Evolutionary conservation across 2,888 invertebrate species (phyloP).

Genomic region (Conistra vaccinii): DNA sequence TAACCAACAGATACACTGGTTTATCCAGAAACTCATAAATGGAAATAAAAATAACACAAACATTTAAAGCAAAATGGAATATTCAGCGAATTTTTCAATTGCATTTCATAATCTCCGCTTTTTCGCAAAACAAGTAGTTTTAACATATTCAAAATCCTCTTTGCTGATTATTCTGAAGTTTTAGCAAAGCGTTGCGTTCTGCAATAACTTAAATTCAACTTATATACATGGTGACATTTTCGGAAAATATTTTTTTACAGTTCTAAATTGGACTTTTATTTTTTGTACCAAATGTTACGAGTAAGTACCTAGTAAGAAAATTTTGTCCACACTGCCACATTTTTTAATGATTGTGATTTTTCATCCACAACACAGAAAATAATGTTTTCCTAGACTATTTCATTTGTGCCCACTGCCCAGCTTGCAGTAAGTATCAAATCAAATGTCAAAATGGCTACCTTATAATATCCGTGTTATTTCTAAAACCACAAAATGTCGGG

Average conservation of each 20-base stretch:
- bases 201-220: slow-evolving; percentile 24
- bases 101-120: slow-evolving; percentile 63
- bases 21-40: slow-evolving; percentile 46
- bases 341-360: not conserved
- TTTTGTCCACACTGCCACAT: not conserved
- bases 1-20: not conserved
- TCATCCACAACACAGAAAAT: not conserved
- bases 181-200: slow-evolving; percentile 39
- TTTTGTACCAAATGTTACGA: slow-evolving; percentile 9
- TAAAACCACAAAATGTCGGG: slow-evolving; percentile 8
- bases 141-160: slow-evolving; percentile 66
- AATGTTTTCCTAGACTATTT: not conserved
- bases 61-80: slow-evolving; percentile 65
- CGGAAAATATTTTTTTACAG: not conserved
- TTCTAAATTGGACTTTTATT: not conserved
- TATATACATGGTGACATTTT: slow-evolving; percentile 13
- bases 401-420: not conserved
- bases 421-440: too few species aligned
- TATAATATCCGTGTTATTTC: not conserved
- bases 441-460: slow-evolving; percentile 27
- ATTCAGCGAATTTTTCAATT: slow-evolving; percentile 66
- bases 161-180: slow-evolving; percentile 55
- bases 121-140: slow-evolving; percentile 62
- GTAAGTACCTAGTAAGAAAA: not conserved
- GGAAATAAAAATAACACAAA: slow-evolving; percentile 72